These are phyloP conservation scores for Electrona antarctica DNA, from an alignment of 2,113 vertebrate species.

Conservation along the genomic window DNA sequence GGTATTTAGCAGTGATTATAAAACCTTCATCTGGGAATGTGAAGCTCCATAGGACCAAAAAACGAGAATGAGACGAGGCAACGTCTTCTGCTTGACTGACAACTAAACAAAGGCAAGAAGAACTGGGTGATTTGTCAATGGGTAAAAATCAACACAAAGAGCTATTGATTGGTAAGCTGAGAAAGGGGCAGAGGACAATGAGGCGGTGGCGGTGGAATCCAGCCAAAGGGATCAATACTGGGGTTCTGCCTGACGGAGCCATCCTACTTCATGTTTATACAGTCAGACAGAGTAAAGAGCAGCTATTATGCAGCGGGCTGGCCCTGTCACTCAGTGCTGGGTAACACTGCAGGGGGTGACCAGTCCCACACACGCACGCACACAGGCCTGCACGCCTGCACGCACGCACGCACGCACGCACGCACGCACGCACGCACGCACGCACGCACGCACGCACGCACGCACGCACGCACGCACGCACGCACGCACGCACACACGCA, in stretches of 20 bases:
- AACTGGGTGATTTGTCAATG: slow-evolving; percentile 80
- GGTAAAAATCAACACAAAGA: slow-evolving; percentile 79
- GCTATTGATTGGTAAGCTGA: slow-evolving; percentile 77
- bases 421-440: too few species aligned
- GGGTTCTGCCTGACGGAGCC: slow-evolving; percentile 76
- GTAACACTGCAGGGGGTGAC: slow-evolving; percentile 58
- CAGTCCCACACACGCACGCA: slow-evolving; percentile 20
- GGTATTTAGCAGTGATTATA: slow-evolving; percentile 13
- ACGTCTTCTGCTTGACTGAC: slow-evolving; percentile 75
- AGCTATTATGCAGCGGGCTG: slow-evolving; percentile 65
- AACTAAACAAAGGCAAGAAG: slow-evolving; percentile 71
- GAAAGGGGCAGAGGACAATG: slow-evolving; percentile 73
- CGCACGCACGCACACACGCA: too few species aligned
- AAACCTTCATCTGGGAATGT: slow-evolving; percentile 30
- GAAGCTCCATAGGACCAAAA: slow-evolving; percentile 26
- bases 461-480: slow-evolving; percentile 9
- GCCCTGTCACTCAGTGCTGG: slow-evolving; percentile 71
- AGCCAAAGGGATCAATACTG: slow-evolving; percentile 76
- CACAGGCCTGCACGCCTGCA: slow-evolving; percentile 22
- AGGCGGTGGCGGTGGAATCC: slow-evolving; percentile 69
- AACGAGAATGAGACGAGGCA: slow-evolving; percentile 53
- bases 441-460: background rate
- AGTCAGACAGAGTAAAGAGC: slow-evolving; percentile 74
- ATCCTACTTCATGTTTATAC: slow-evolving; percentile 75
- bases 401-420: slow-evolving; percentile 8